A percentile compares a stretch with the other conserved stretches of the same genome.
phyloP scores from a whole-genome alignment of 92 coral and sea anemone species.

The Actinostola sp. region DNA sequence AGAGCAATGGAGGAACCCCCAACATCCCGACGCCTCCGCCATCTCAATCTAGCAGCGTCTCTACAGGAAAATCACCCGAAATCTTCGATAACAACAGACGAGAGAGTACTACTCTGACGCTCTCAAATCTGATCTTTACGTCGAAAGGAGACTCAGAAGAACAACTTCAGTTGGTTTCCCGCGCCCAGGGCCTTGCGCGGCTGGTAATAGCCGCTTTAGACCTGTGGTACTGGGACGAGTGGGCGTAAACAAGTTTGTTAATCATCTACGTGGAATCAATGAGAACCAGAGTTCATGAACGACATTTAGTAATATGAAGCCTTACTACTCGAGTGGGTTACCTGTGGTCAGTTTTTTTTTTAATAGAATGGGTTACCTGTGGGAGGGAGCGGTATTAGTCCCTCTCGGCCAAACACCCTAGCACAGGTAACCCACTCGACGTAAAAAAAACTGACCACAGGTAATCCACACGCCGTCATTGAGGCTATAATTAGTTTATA shows the following conservation, averaged over 20 bases:
- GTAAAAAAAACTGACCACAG: too few species aligned
- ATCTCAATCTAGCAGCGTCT: neutral
- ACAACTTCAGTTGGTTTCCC: constrained; percentile 22
- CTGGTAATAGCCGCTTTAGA: constrained; percentile 12
- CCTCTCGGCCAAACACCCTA: too few species aligned
- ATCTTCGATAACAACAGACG: neutral
- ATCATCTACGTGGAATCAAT: neutral
- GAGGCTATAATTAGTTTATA: too few species aligned
- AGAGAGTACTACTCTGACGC: constrained; percentile 6
- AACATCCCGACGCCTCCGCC: neutral
- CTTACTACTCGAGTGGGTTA: too few species aligned
- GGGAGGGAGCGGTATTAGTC: too few species aligned
- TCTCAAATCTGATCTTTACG: neutral
- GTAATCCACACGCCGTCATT: too few species aligned
- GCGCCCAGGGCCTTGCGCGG: constrained; percentile 9
- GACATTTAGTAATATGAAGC: neutral
- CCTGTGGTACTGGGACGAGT: constrained; percentile 26
- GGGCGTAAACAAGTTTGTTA: neutral
- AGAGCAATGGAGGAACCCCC: neutral
- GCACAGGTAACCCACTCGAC: too few species aligned
- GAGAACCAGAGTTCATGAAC: neutral
- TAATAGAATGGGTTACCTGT: too few species aligned
- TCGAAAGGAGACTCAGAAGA: constrained; percentile 2
- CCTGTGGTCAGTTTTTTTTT: neutral
- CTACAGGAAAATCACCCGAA: neutral